A percentile compares a stretch with the other conserved stretches of the same genome.
phyloP scores from a whole-genome alignment of 2,797 vertebrate species.

The Poeciliopsis presidionis region DNA sequence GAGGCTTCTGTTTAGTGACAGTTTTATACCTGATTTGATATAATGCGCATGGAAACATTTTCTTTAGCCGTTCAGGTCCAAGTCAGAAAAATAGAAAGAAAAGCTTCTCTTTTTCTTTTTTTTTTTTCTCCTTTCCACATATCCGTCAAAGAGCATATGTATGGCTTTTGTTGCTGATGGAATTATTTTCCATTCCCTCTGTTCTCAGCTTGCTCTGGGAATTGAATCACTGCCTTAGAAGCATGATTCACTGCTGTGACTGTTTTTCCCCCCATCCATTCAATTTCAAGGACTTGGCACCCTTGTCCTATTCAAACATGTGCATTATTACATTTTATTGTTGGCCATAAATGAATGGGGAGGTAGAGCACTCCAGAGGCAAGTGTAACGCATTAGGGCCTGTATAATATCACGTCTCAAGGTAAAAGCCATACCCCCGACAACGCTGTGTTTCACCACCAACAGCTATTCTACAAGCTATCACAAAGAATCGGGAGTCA shows the following conservation, averaged over 20 bases:
- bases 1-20: slow-evolving; percentile 37
- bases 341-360: slow-evolving; percentile 75
- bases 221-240: slow-evolving; percentile 78
- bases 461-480: slow-evolving; percentile 15
- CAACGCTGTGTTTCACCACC: slow-evolving; percentile 36
- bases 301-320: slow-evolving; percentile 77
- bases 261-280: slow-evolving; percentile 59
- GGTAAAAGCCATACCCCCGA: slow-evolving; percentile 52
- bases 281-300: slow-evolving; percentile 81
- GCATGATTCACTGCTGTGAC: slow-evolving; percentile 71
- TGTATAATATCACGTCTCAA: slow-evolving; percentile 71
- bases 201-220: slow-evolving; percentile 70
- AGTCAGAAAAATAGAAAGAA: slow-evolving; percentile 69
- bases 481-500: slow-evolving; percentile 28
- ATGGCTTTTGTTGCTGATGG: slow-evolving; percentile 73
- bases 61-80: slow-evolving; percentile 59
- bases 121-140: slow-evolving; percentile 66
- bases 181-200: slow-evolving; percentile 79
- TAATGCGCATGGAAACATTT: slow-evolving; percentile 47
- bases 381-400: slow-evolving; percentile 57
- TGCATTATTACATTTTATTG: slow-evolving; percentile 79
- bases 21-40: slow-evolving; percentile 58
- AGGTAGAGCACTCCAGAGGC: slow-evolving; percentile 68
- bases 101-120: slow-evolving; percentile 15
- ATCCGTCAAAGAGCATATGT: slow-evolving; percentile 73